A percentile compares a stretch with the other conserved stretches of the same genome.
phyloP scores from a whole-genome alignment of 2,888 invertebrate genomes.

The Acleris laterana region DNA sequence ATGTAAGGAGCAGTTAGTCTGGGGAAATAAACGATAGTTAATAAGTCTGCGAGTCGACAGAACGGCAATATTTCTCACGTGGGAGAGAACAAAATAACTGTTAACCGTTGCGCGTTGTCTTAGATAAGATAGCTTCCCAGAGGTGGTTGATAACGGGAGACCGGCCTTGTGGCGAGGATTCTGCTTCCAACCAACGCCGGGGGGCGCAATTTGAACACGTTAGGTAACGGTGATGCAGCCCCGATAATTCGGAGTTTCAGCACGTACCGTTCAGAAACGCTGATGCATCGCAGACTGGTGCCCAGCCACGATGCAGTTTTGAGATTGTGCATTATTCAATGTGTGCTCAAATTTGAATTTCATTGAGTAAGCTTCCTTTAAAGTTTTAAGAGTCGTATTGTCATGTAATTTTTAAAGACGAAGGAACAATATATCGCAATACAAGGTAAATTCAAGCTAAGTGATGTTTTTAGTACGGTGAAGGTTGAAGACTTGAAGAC shows the following conservation, averaged over 20 bases:
- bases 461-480: no score
- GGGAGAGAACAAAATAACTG: constrained; percentile 52
- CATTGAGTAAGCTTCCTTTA: no score
- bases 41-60: constrained; percentile 39
- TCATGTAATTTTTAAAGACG: no score
- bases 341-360: no score
- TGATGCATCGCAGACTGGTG: constrained; percentile 5
- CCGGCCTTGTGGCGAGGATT: constrained; percentile 19
- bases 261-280: constrained; percentile 16
- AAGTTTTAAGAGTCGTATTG: no score
- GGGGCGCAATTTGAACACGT: constrained; percentile 30
- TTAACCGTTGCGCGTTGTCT: constrained; percentile 53
- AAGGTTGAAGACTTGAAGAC: no score
- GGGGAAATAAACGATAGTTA: constrained; percentile 41
- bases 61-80: constrained; percentile 47
- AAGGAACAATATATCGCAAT: no score
- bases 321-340: no score
- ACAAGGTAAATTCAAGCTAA: no score
- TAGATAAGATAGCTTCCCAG: constrained; percentile 45
- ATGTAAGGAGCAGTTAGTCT: constrained; percentile 25
- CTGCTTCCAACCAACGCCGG: constrained; percentile 15
- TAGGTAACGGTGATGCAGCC: constrained; percentile 25
- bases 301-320: no score
- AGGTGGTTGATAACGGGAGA: constrained; percentile 41
- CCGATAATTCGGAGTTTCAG: constrained; percentile 15